Base-by-base conservation (phyloP, 2,888 invertebrate species). In the Scaptodrosophila latifasciaeformis region DNA sequence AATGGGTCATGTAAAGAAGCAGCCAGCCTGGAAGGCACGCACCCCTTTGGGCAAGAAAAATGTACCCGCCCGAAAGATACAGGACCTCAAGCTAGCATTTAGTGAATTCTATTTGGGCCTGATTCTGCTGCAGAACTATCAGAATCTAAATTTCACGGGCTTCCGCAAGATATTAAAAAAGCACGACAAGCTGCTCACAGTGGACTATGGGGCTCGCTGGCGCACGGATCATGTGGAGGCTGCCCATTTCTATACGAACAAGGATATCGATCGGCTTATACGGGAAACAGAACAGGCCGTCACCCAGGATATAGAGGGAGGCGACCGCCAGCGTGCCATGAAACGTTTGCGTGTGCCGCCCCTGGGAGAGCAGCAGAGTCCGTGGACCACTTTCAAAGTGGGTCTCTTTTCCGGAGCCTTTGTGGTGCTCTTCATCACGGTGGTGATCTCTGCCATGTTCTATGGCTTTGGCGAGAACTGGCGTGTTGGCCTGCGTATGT, bases 101-200 rank as follows among this genome's bases (percentile, higher is more conserved):
- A 94, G 93, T 76, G 96, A 96, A 87, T 96, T 95, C 86, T 96
- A 96, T 86, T 89, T 96, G 49, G 93, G 93, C 70, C 87, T 96
- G 51, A 94, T 96, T 74, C 87, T 96, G 35, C 87, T 96, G 47
- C 96, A 96, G 86, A 96, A 96, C 85, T 95, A 94, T 84, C 95
- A 96, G 85, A 94, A 93, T 71, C 88, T 96, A 10, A 96, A 96
- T 87, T 93, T 93, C 76, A 95, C 95, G 3, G 96, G 96, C 1
- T 96, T 96, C 86, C 89, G 96, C 35, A 96, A 96, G 86, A 96
- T 96, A 67, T 88, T 96, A 39, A 96, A 96, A 85, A 96, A 96
- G 84, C 95, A 95, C 84, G 96, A 96, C 84, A 96, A 96, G 88
- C 84, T 94, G 62, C 86, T 92, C 59, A 88, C 85, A 57, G 91